Percentiles rank a stretch among this genome's conserved stretches.
Evolutionary conservation across 2,888 invertebrate species (phyloP).

Genomic region (Yponomeuta cagnagella): DNA sequence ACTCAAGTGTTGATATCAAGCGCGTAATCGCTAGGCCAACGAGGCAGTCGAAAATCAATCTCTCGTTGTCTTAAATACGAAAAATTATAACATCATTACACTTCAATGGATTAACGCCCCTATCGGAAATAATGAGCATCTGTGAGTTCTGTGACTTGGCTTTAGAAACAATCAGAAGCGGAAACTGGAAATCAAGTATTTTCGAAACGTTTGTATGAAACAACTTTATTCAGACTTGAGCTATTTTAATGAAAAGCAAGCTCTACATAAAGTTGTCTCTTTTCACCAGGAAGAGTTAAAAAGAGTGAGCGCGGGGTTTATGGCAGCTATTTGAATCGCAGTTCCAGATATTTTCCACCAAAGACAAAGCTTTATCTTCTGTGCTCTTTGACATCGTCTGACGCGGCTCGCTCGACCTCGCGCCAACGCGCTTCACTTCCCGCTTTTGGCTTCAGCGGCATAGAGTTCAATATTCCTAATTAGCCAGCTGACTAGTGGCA

Average conservation of each 20-base stretch:
- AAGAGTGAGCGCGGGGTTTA: not conserved
- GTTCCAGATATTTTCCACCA: conserved; percentile 1
- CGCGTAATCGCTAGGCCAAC: too few species aligned
- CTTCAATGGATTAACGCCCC: too few species aligned
- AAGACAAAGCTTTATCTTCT: conserved; percentile 42
- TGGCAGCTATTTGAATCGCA: not conserved
- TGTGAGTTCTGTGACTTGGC: not conserved
- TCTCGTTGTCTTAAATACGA: too few species aligned
- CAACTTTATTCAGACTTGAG: not conserved
- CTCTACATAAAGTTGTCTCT: not conserved
- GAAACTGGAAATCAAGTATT: not conserved
- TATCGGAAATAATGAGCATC: not conserved
- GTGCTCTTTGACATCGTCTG: conserved; percentile 69
- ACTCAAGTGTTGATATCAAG: too few species aligned
- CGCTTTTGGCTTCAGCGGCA: conserved; percentile 8
- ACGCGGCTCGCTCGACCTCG: conserved; percentile 41
- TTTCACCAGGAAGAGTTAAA: not conserved
- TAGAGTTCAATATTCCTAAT: conserved; percentile 3
- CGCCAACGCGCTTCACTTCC: conserved; percentile 32
- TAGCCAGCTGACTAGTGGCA: conserved; percentile 33
- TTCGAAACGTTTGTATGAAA: not conserved
- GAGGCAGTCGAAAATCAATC: too few species aligned
- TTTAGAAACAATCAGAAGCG: not conserved
- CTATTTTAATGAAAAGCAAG: not conserved
- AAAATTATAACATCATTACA: too few species aligned